Evolutionary conservation across 2,113 vertebrate species (phyloP).

Genomic region (Stomatorhinus ivindoensis): DNA sequence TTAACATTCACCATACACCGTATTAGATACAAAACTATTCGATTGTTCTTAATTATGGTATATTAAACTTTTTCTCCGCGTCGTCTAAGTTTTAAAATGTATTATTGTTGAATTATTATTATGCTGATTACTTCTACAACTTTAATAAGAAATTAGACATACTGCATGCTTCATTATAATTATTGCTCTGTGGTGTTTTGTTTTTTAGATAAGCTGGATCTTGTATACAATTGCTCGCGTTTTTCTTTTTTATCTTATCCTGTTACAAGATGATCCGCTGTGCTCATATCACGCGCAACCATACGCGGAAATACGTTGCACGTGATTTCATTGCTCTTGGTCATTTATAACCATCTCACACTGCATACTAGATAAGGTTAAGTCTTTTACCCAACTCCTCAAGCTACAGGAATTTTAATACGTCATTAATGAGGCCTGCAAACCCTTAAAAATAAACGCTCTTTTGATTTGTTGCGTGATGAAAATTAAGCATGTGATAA

Average conservation of each 20-base stretch:
- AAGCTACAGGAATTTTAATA: background rate
- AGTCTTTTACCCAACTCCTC: background rate
- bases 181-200: background rate
- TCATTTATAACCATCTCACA: slow-evolving; percentile 7
- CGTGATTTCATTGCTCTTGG: background rate
- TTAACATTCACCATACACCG: background rate
- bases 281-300: background rate
- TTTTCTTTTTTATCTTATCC: background rate
- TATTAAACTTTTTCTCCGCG: background rate
- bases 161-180: background rate
- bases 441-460: slow-evolving; percentile 3
- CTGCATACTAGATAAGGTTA: background rate
- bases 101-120: background rate
- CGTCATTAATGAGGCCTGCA: background rate
- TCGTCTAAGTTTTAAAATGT: background rate
- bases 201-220: background rate
- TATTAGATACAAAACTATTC: background rate
- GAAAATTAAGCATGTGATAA: slow-evolving; percentile 12
- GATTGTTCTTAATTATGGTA: background rate
- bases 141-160: background rate
- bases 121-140: background rate
- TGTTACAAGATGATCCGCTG: background rate
- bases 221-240: background rate
- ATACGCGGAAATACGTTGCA: background rate
- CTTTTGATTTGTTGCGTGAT: background rate